Base-by-base conservation (phyloP, 2,888 invertebrate species). In the Arctia plantaginis region DNA sequence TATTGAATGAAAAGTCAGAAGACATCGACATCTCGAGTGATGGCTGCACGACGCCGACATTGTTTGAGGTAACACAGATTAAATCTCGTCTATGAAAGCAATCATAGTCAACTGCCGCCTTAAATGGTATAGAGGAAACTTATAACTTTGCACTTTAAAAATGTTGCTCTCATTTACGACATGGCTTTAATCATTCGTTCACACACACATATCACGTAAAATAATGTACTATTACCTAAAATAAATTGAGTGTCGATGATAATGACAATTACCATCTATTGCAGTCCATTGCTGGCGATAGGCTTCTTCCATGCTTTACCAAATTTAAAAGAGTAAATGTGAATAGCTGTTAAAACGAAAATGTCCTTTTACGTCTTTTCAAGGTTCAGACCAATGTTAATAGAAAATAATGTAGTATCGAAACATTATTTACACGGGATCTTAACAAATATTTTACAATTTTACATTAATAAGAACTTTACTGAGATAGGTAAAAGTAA, bases 401-500 rank as follows among this genome's bases (percentile, higher is more conserved):
- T 62, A 7, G 2, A 62, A 62, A 62, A 62, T 18, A 18, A 4
- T 62, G 18, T 6, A 62, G 15, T 62, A 62, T 59, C 23, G 39
- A 73, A 79, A 70, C 39, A 72, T 55, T 18, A 72, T 73, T 66
- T 65, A 64, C 47, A 71, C 74, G 66, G 65, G 33, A 59, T 62
- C 51, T 55, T 27, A 44, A 23, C 33, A 71, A 79, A 79, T 80
- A 71, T 76, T 84, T 76, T 73, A 68, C 62, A 73, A 80, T 75
- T 80, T 79, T 64, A 68, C 23, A 33, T 74, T 78, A 77, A 66
- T 75, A 73, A 80, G 62, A 79, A 85, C 72, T 81, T 84, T 82
- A 71, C 62, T 41, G 70, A 71, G 59, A 76, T 69, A 77, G 77
- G 78, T 80, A 70, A 74, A 77, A 67, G 76, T 71, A 69, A 44